These are phyloP conservation scores for Phenganax stokvisi DNA, from an alignment of 92 coral and sea anemone genomes.

Conservation along the genomic window DNA sequence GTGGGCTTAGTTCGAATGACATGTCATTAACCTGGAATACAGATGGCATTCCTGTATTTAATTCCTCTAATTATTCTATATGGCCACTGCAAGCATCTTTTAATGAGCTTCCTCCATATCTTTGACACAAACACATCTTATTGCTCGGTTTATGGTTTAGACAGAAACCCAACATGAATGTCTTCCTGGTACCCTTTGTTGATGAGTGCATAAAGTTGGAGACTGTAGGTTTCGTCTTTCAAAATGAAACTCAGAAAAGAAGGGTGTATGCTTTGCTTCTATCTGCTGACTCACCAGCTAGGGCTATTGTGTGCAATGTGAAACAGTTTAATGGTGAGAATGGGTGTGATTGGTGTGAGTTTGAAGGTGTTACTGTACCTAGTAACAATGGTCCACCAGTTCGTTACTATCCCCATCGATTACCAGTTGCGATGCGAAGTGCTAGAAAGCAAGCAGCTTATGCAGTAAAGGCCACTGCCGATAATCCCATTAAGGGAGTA, in stretches of 20 bases:
- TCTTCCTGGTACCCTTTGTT: slow-evolving; percentile 3
- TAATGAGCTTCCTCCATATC: slow-evolving; percentile 30
- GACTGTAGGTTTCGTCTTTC: background rate
- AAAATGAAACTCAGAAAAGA: background rate
- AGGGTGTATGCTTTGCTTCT: slow-evolving; percentile 6
- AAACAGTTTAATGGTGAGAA: slow-evolving; percentile 28
- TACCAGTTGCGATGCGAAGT: slow-evolving; percentile 26
- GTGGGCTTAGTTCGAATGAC: slow-evolving; percentile 4
- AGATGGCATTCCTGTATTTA: slow-evolving; percentile 33
- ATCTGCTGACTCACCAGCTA: slow-evolving; percentile 29
- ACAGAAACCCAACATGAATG: background rate
- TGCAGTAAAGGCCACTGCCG: slow-evolving; percentile 4
- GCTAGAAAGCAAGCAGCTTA: slow-evolving; percentile 17
- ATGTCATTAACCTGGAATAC: slow-evolving; percentile 29
- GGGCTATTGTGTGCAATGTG: slow-evolving; percentile 2
- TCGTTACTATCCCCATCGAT: slow-evolving; percentile 26
- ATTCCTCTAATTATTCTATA: slow-evolving; percentile 13
- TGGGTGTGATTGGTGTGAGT: slow-evolving; percentile 32
- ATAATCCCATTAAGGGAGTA: slow-evolving; percentile 14
- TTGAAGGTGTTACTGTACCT: slow-evolving; percentile 15
- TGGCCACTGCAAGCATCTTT: slow-evolving; percentile 28
- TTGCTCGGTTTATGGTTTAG: slow-evolving; percentile 35
- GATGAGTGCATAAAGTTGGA: background rate
- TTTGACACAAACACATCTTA: slow-evolving; percentile 10
- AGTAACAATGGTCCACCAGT: slow-evolving; percentile 18